Conservation (phyloP, 1,140 invertebrate species). For the Drosophila leontia region DNA sequence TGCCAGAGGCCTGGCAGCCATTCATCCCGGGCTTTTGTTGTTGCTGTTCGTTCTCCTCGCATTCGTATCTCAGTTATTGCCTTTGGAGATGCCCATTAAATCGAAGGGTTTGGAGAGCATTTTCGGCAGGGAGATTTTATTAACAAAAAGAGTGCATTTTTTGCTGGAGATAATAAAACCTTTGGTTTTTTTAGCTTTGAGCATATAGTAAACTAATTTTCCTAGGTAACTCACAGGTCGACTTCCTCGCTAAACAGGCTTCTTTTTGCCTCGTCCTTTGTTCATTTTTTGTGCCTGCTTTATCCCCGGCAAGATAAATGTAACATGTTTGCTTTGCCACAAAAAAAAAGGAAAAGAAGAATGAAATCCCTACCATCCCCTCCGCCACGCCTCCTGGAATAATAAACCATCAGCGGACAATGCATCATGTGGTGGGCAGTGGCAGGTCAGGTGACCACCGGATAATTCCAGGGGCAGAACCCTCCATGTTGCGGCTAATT, state of each 20-base stretch:
- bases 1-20: constrained; percentile 42
- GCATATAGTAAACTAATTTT: neutral
- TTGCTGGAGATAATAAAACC: too few relatives aligned
- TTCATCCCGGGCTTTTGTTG: constrained; percentile 72
- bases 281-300: constrained; percentile 52
- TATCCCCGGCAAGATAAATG: constrained; percentile 68
- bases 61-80: constrained; percentile 62
- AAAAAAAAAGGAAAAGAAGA: constrained; percentile 16
- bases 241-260: neutral
- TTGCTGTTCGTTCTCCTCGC: constrained; percentile 48
- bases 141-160: neutral
- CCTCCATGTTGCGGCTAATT: constrained; percentile 49
- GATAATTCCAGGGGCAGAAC: constrained; percentile 58
- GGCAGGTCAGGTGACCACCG: constrained; percentile 19
- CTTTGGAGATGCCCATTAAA: constrained; percentile 31
- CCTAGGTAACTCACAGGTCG: neutral
- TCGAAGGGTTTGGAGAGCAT: neutral
- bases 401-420: constrained; percentile 50
- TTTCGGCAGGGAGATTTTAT: neutral
- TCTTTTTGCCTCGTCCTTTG: constrained; percentile 18
- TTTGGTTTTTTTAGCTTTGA: too few relatives aligned
- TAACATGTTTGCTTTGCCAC: constrained; percentile 69
- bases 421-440: constrained; percentile 48
- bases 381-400: neutral
- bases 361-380: neutral